Percentiles rank a stretch among this genome's conserved stretches.
phyloP scores from a whole-genome alignment of 2,113 vertebrate species.

The Columba livia region DNA sequence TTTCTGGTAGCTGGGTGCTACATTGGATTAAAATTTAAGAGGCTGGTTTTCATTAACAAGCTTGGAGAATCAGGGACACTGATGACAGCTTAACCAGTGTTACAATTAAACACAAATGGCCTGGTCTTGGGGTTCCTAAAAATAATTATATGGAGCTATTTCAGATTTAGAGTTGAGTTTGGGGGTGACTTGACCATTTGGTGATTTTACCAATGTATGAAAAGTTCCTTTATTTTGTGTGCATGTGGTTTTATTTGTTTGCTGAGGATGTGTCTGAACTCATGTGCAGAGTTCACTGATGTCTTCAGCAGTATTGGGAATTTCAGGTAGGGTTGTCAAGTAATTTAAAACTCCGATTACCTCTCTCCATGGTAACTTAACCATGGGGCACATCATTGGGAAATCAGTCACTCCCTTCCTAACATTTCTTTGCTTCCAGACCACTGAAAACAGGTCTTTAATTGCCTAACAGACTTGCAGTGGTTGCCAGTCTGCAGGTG shows the following conservation, averaged over 20 bases:
- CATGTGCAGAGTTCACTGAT: fast-evolving
- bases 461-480: neutral
- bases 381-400: neutral
- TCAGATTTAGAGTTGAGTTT: neutral
- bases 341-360: neutral
- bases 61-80: neutral
- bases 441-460: neutral
- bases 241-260: neutral
- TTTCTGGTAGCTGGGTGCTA: neutral
- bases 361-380: neutral
- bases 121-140: neutral
- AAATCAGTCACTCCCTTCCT: neutral
- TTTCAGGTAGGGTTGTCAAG: neutral
- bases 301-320: neutral
- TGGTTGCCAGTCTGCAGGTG: neutral
- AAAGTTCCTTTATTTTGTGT: neutral
- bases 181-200: neutral
- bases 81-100: neutral
- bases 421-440: neutral
- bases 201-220: neutral
- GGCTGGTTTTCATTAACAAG: neutral
- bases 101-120: neutral
- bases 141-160: neutral
- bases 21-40: neutral
- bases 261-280: neutral